Evolutionary conservation across 2,113 vertebrate species (phyloP).

Genomic region (Symphodus melops): DNA sequence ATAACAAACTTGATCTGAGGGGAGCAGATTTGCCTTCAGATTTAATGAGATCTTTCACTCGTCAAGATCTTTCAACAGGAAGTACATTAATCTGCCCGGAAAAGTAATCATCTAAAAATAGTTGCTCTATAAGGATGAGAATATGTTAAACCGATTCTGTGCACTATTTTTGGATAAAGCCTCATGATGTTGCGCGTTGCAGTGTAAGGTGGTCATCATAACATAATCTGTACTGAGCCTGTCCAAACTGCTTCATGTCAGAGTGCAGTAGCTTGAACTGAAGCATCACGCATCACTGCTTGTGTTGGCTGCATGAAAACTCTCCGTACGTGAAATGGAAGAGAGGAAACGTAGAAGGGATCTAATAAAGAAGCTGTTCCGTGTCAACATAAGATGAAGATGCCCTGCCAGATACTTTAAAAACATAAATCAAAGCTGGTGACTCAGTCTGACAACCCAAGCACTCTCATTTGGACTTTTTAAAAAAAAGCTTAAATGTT

Average conservation of each 20-base stretch:
- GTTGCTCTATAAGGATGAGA: conserved; percentile 12
- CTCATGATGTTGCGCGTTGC: conserved; percentile 33
- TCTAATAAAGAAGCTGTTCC: conserved; percentile 2
- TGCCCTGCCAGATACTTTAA: conserved; percentile 2
- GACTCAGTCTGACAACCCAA: conserved; percentile 41
- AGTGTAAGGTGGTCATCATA: conserved; percentile 49
- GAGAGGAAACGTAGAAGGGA: not conserved
- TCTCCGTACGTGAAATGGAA: conserved; percentile 4
- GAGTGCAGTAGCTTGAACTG: conserved; percentile 15
- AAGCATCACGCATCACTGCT: conserved; percentile 15
- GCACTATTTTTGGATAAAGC: conserved; percentile 54
- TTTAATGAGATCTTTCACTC: conserved; percentile 52
- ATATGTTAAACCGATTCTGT: conserved; percentile 39
- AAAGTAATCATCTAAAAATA: conserved; percentile 63
- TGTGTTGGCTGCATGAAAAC: not conserved
- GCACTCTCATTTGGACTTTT: conserved; percentile 55
- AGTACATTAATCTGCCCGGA: conserved; percentile 61
- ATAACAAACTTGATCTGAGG: conserved; percentile 35
- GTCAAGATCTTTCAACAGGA: conserved; percentile 23
- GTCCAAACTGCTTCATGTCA: conserved; percentile 43
- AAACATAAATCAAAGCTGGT: conserved; percentile 37
- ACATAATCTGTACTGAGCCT: conserved; percentile 45
- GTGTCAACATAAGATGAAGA: conserved; percentile 23
- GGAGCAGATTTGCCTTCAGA: conserved; percentile 49
- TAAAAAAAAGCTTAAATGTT: conserved; percentile 30